Evolutionary conservation across 1,140 invertebrate genomes (phyloP).

Genomic region (Maniola jurtina): DNA sequence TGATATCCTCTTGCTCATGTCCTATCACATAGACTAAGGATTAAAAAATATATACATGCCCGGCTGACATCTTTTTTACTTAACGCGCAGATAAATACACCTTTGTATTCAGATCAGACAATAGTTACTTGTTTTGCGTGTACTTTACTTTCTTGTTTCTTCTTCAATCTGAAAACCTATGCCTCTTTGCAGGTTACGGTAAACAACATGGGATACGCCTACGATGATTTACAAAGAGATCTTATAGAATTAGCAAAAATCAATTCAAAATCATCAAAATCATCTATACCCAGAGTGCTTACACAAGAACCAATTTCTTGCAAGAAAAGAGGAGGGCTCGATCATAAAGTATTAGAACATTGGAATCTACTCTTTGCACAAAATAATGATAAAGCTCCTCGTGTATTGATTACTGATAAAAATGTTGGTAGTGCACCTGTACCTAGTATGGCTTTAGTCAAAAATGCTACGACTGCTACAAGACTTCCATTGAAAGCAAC

Average conservation of each 20-base stretch:
- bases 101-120: too few relatives aligned
- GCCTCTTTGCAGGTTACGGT: conserved; percentile 39
- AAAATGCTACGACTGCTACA: conserved; percentile 42
- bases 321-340: neutral
- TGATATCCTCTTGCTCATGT: too few relatives aligned
- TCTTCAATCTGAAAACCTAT: neutral
- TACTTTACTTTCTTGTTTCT: neutral
- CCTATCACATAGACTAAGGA: too few relatives aligned
- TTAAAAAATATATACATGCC: too few relatives aligned
- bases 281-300: neutral
- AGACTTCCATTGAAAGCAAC: conserved; percentile 37
- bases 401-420: neutral
- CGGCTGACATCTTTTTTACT: too few relatives aligned
- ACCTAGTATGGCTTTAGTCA: neutral
- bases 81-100: too few relatives aligned
- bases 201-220: conserved; percentile 44
- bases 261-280: neutral
- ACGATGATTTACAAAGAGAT: conserved; percentile 44
- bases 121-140: too few relatives aligned
- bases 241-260: conserved; percentile 22
- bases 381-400: conserved; percentile 4
- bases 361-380: neutral
- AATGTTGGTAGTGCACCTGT: neutral
- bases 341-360: conserved; percentile 2
- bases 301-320: neutral